Conservation (phyloP, 1,140 invertebrate genomes). For the Paralvinella palmiformis region DNA sequence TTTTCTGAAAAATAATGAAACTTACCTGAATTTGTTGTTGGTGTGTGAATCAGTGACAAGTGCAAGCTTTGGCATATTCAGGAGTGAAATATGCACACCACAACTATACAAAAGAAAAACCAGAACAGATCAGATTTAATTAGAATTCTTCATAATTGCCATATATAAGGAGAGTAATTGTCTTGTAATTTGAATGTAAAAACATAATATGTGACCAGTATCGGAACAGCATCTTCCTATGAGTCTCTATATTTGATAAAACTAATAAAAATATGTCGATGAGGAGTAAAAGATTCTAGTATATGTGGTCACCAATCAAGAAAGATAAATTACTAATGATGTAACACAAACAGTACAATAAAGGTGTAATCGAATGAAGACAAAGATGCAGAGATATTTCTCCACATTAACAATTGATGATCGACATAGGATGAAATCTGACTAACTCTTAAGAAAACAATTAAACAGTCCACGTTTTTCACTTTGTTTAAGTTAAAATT, state of each 20-base stretch:
- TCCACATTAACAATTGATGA: neutral
- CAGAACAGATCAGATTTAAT: neutral
- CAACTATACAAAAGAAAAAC: neutral
- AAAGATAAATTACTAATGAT: too few relatives aligned
- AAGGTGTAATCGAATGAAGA: neutral
- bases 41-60: conserved; percentile 14
- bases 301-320: too few relatives aligned
- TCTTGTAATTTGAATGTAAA: neutral
- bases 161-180: neutral
- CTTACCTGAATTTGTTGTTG: conserved; percentile 15
- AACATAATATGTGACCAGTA: neutral
- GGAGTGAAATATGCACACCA: conserved; percentile 18
- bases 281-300: neutral
- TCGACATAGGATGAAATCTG: too few relatives aligned
- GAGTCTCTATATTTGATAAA: neutral
- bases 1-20: neutral
- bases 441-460: too few relatives aligned
- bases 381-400: neutral
- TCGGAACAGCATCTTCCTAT: neutral
- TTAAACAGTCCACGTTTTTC: too few relatives aligned
- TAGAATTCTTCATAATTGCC: neutral
- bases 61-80: conserved; percentile 9
- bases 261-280: neutral
- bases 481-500: neutral
- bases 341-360: too few relatives aligned